A percentile compares a stretch with the other conserved stretches of the same genome.
These are phyloP conservation scores for Parotia lawesii DNA, from an alignment of 2,113 vertebrate species.

Conservation along the genomic window DNA sequence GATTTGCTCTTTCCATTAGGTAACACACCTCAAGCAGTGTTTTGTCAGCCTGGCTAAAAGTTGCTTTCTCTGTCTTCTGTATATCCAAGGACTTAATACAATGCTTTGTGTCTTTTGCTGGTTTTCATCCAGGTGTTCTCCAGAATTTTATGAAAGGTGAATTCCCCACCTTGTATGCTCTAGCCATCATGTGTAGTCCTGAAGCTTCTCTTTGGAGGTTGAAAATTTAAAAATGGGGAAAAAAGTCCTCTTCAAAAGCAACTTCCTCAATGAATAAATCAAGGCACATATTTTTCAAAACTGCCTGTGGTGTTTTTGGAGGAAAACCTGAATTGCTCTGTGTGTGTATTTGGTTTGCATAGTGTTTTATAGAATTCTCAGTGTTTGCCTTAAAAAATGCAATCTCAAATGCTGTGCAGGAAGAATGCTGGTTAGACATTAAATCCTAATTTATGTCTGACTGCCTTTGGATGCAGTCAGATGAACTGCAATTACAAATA, in stretches of 20 bases:
- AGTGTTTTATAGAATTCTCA: background rate
- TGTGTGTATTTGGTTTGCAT: background rate
- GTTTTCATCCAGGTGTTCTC: background rate
- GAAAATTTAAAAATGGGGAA: background rate
- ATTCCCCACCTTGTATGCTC: background rate
- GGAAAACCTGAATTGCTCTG: background rate
- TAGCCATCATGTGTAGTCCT: background rate
- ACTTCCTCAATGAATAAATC: background rate
- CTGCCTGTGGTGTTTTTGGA: background rate
- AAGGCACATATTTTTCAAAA: background rate
- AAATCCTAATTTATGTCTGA: background rate
- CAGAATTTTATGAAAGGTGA: background rate
- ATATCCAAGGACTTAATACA: background rate
- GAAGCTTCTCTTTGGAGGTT: background rate
- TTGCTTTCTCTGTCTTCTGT: background rate
- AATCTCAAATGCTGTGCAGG: background rate
- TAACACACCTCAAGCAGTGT: accelerated
- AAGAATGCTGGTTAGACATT: background rate
- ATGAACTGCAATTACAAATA: background rate
- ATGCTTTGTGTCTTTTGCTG: background rate
- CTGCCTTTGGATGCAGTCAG: background rate
- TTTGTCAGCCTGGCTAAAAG: background rate
- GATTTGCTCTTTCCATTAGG: background rate
- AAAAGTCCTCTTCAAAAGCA: background rate
- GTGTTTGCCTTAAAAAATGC: background rate